Evolutionary conservation across 2,113 vertebrate genomes (phyloP).

Genomic region (Cochlearius cochlearius): DNA sequence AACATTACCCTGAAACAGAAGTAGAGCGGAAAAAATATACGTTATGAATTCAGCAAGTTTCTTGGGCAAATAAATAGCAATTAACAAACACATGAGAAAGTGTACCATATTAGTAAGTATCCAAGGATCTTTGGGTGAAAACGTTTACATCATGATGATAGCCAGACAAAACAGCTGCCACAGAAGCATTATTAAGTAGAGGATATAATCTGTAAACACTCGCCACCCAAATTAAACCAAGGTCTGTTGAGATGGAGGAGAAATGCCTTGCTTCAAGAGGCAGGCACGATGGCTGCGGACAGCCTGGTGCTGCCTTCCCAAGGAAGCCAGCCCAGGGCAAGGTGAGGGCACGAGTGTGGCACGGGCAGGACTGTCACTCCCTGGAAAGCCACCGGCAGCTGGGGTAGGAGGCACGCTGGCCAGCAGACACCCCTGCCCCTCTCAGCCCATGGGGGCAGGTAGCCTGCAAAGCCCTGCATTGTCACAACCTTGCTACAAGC

Average conservation of each 20-base stretch:
- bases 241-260: background rate
- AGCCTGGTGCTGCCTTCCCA: background rate
- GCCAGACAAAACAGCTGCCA: slow-evolving; percentile 18
- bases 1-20: background rate
- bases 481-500: background rate
- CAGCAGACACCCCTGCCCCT: background rate
- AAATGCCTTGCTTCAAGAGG: background rate
- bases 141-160: background rate
- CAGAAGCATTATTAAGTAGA: background rate
- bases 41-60: background rate
- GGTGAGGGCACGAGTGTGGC: background rate
- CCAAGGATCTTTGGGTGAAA: slow-evolving; percentile 11
- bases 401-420: background rate
- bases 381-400: background rate
- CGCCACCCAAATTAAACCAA: background rate
- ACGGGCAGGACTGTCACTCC: background rate
- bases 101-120: background rate
- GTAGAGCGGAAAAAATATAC: background rate
- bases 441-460: background rate
- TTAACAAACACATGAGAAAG: background rate
- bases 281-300: rapidly evolving
- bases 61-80: background rate
- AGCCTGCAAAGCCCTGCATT: background rate
- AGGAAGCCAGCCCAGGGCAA: background rate
- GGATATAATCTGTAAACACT: background rate